Evolutionary conservation across 2,113 vertebrate genomes (phyloP), one percentile per base, ranked within the genome.

Genomic region (Dicentrarchus labrax): DNA sequence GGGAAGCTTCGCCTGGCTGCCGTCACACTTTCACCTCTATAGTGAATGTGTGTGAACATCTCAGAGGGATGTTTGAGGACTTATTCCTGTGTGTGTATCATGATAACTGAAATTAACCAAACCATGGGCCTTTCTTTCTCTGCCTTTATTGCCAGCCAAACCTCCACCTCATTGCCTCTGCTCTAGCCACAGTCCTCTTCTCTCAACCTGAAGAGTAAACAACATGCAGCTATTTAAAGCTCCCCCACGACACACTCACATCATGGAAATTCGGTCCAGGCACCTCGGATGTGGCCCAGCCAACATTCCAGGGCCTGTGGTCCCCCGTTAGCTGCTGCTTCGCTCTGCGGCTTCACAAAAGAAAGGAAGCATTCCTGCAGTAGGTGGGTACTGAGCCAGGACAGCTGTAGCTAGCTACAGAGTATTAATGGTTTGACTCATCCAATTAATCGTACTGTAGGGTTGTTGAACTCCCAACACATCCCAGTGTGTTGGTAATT

Each of bases 231-330:
- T 95, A 96, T 96, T 96, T 95, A 94, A 94, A 94, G 91, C 83
- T 73, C 57, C 78, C 76, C 64, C 85, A 87, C 80, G 78, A 94
- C 93, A 88, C 88, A 22, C 80, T 90, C 61, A 6, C 93, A 96
- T 95, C 94, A 94, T 94, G 94, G 95, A 94, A 95, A 95, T 86
- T 92, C 71, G 11, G 85, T 78, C 59, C 78, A 83, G 85, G 85
- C 88, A 91, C 85, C 90, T 94, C 87, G 57, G 91, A 91, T 91
- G 90, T 87, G 70, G 83, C 89, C 64, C 66, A 56, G 91, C 86
- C 86, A 86, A 88, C 89, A 95, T 94, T 94, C 93, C 92, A 72
- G 87, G 70, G 79, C 86, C 86, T 83, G 76, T 36, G 83, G 83
- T 89, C 79, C 70, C 43, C 56, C 36, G 47, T 86, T 77, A 82